Evolutionary conservation across 2,888 invertebrate genomes (phyloP).

Genomic region (Trypoxylon attenuatum): DNA sequence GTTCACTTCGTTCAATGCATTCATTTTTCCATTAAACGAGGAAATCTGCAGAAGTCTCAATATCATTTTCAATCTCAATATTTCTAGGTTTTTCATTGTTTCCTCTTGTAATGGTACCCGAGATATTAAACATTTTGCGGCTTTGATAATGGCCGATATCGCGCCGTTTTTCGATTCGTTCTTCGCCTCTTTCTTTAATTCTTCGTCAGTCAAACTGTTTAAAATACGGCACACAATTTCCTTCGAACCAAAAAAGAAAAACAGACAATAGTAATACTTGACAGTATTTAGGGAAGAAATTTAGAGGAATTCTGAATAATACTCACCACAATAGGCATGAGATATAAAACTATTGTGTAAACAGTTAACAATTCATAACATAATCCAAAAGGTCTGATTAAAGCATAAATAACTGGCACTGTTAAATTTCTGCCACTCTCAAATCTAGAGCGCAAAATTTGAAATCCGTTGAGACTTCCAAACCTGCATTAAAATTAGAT

Average conservation of each 20-base stretch:
- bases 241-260: conserved; percentile 76
- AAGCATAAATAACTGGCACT: conserved; percentile 85
- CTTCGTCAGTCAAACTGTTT: conserved; percentile 95
- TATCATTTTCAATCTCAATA: conserved; percentile 97
- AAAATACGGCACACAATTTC: conserved; percentile 92
- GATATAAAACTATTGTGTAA: conserved; percentile 92
- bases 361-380: conserved; percentile 94
- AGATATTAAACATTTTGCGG: conserved; percentile 91
- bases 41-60: conserved; percentile 95
- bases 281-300: not conserved
- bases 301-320: not conserved
- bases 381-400: conserved; percentile 93
- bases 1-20: conserved; percentile 98
- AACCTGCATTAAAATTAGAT: conserved; percentile 77
- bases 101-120: conserved; percentile 91
- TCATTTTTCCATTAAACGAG: conserved; percentile 99
- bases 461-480: conserved; percentile 92
- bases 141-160: conserved; percentile 94
- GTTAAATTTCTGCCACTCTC: conserved; percentile 84
- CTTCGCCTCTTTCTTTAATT: conserved; percentile 95
- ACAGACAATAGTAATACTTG: not conserved
- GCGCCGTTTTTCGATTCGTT: conserved; percentile 97
- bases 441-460: conserved; percentile 88
- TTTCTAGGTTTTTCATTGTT: conserved; percentile 87
- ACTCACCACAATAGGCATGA: conserved; percentile 92